Percentiles rank a stretch among this genome's conserved stretches.
Conservation (phyloP, 1,140 invertebrate species). For the Nephila pilipes region DNA sequence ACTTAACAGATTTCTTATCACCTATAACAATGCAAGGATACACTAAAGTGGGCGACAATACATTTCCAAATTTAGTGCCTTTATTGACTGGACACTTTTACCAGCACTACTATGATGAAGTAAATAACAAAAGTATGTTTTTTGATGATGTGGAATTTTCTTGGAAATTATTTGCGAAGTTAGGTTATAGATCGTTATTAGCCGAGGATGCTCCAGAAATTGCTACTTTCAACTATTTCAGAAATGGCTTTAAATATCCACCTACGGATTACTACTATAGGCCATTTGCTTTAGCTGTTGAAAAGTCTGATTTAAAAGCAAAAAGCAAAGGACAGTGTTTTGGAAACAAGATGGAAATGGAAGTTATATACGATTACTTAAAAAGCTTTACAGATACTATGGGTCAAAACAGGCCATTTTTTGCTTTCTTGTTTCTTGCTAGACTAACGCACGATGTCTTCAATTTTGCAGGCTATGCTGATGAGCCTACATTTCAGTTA, state of each 20-base stretch:
- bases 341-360: constrained; percentile 72
- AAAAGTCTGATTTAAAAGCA: constrained; percentile 68
- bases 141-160: constrained; percentile 78
- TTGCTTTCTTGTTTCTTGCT: constrained; percentile 77
- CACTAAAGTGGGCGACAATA: constrained; percentile 80
- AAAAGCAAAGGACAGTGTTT: constrained; percentile 63
- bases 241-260: constrained; percentile 88
- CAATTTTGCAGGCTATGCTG: constrained; percentile 80
- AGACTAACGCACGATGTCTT: constrained; percentile 81
- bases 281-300: constrained; percentile 84
- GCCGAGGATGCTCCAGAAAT: constrained; percentile 89
- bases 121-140: constrained; percentile 48
- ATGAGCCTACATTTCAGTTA: constrained; percentile 80
- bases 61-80: constrained; percentile 80
- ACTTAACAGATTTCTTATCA: background rate
- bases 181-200: constrained; percentile 89
- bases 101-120: constrained; percentile 57
- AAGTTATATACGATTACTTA: constrained; percentile 78
- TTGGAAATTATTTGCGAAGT: constrained; percentile 82
- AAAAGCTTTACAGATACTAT: constrained; percentile 78
- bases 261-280: constrained; percentile 92
- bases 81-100: constrained; percentile 69
- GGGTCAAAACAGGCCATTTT: constrained; percentile 72
- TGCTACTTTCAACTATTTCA: constrained; percentile 90
- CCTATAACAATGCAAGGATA: constrained; percentile 79